phyloP scores from a whole-genome alignment of 2,113 vertebrate genomes.

The Pica pica region DNA sequence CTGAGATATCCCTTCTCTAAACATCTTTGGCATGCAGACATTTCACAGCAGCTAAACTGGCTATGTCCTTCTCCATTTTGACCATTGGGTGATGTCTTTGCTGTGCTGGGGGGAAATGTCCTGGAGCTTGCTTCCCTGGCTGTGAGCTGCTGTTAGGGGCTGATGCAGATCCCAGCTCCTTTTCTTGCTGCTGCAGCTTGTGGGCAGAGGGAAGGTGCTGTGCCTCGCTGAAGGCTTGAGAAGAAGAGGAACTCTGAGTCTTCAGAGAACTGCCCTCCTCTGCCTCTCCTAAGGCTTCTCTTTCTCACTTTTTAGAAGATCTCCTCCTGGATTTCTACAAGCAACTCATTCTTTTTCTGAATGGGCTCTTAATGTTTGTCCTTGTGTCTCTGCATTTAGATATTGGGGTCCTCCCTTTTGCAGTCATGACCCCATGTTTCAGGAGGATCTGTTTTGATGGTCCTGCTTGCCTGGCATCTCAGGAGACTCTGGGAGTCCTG shows the following conservation, averaged over 20 bases:
- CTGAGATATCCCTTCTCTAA: conserved; percentile 3
- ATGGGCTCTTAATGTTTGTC: neutral
- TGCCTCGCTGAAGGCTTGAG: neutral
- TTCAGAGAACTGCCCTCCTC: neutral
- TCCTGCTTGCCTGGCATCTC: neutral
- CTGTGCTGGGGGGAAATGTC: neutral
- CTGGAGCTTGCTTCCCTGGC: neutral
- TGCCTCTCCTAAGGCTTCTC: neutral
- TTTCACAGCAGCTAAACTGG: neutral
- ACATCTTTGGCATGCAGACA: neutral
- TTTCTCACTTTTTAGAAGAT: neutral
- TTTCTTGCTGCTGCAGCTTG: neutral
- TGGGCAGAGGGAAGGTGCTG: neutral
- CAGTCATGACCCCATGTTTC: neutral
- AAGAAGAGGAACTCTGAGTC: neutral
- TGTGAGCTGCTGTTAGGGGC: neutral
- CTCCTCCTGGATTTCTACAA: neutral
- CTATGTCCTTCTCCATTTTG: neutral
- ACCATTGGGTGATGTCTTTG: neutral
- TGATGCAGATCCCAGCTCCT: neutral
- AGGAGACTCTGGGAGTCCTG: neutral
- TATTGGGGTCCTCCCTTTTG: neutral
- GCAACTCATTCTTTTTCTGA: neutral
- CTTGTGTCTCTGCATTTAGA: neutral
- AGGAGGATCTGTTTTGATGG: neutral